Base-by-base conservation (phyloP, 2,888 invertebrate genomes). In the Cephus rjabovi region DNA sequence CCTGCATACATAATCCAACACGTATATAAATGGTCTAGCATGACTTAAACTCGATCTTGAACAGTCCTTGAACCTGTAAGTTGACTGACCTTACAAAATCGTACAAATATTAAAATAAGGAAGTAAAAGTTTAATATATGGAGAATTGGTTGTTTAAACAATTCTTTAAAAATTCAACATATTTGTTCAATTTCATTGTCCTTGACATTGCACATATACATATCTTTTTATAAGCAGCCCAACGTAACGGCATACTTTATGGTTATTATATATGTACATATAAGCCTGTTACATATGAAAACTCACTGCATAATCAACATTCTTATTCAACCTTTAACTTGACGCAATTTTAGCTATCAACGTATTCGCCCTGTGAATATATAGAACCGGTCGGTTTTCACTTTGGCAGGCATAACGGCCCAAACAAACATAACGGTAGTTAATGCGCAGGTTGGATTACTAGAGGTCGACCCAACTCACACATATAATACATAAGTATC, bases 391-490 rank as follows among this genome's bases (percentile, higher is more conserved):
- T 31, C 15, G 33, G 71, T 33, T 71, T 90, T 90, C 88, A 90
- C 90, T 90, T 90, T 86, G 87, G 86, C 86, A 86, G 87, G 86
- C 86, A 90, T 91, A 91, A 91, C 91, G 91, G 91, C 91, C 90
- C 88, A 89, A 89, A 90, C 89, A 91, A 89, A 89, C 87, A 88
- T 91, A 91, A 91, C 91, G 88, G 90, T 91, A 86, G 88, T 92
- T 87, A 92, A 92, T 87, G 87, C 89, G 85, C 87, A 84, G 76
- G 86, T 83, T 79, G 79, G 77, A 81, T 83, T 80, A 75, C 77
- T 71, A 31, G 71, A 71, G 34, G 33, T 12, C 71, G 33, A 71
- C 33, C 34, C 71, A 9, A 71, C 71, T 23, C 56, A 56, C 56
- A 56, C 23, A 56, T 56, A 56, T 56, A 56, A 56, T 1, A 56